Conservation (phyloP, 2,113 vertebrate genomes). For the Scolopax mira region DNA sequence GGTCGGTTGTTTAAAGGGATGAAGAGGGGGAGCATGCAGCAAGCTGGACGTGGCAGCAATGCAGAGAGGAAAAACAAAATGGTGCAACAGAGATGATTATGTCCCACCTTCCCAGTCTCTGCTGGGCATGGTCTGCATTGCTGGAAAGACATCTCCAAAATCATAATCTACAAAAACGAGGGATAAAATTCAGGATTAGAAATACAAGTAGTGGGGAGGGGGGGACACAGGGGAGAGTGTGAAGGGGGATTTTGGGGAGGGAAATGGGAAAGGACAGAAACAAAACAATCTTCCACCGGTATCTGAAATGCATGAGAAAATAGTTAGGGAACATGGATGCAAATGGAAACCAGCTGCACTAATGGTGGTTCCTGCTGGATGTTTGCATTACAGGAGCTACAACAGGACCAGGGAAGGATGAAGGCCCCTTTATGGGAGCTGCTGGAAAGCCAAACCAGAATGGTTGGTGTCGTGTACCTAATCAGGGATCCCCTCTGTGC, state of each 20-base stretch:
- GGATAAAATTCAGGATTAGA: constrained; percentile 88
- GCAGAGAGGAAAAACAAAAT: constrained; percentile 62
- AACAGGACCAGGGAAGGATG: rapidly evolving
- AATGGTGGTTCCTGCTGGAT: neutral
- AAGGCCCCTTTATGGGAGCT: neutral
- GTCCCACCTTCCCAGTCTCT: constrained; percentile 99
- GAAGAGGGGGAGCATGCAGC: constrained; percentile 75
- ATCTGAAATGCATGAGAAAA: constrained; percentile 8
- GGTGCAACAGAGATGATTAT: constrained; percentile 75
- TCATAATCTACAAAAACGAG: constrained; percentile 99
- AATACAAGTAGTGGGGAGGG: constrained; percentile 29
- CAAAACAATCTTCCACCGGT: neutral
- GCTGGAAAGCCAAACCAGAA: neutral
- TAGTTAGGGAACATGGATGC: neutral
- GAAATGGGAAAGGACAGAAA: neutral
- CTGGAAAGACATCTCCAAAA: constrained; percentile 99
- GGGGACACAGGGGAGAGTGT: neutral
- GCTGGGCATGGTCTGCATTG: constrained; percentile 97
- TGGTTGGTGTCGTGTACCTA: neutral
- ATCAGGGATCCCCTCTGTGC: neutral
- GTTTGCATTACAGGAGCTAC: neutral
- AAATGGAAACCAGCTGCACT: neutral
- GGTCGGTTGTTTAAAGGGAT: constrained; percentile 37
- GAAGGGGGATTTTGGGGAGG: neutral
- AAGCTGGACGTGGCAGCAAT: constrained; percentile 66